Conservation (phyloP, 2,797 vertebrate species). For the Trachops cirrhosus region DNA sequence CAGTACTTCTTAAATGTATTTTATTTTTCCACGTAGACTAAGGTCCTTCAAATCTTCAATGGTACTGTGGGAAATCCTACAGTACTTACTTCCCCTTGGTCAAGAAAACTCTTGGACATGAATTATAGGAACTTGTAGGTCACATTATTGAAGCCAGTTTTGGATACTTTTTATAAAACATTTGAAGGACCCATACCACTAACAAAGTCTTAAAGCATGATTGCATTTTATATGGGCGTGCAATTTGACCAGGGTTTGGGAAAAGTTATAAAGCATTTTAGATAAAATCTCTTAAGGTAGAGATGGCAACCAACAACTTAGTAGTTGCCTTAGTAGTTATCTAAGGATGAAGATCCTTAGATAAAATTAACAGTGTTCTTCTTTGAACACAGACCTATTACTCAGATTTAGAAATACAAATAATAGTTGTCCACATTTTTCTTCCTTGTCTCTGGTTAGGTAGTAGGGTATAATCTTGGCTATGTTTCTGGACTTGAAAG, state of each 20-base stretch:
- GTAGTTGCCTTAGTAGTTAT: too few relatives aligned
- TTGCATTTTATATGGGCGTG: background rate
- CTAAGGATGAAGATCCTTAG: background rate
- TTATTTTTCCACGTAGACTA: slow-evolving; percentile 18
- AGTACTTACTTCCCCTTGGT: background rate
- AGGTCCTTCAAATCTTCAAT: background rate
- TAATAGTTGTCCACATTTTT: background rate
- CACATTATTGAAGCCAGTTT: background rate
- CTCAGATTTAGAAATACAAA: background rate
- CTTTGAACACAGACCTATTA: background rate
- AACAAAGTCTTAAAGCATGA: background rate
- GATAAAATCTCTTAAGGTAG: background rate
- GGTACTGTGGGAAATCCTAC: background rate
- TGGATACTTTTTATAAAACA: background rate
- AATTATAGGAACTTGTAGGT: background rate
- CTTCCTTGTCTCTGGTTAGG: background rate
- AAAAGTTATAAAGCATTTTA: background rate
- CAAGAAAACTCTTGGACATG: background rate
- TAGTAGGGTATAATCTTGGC: background rate
- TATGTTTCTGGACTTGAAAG: slow-evolving; percentile 4
- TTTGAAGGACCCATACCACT: background rate
- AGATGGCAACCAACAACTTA: background rate
- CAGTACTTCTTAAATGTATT: background rate
- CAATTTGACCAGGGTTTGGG: background rate
- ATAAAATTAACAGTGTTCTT: background rate